Base-by-base conservation (phyloP, 1,140 invertebrate species). In the Drosophila lowei region DNA sequence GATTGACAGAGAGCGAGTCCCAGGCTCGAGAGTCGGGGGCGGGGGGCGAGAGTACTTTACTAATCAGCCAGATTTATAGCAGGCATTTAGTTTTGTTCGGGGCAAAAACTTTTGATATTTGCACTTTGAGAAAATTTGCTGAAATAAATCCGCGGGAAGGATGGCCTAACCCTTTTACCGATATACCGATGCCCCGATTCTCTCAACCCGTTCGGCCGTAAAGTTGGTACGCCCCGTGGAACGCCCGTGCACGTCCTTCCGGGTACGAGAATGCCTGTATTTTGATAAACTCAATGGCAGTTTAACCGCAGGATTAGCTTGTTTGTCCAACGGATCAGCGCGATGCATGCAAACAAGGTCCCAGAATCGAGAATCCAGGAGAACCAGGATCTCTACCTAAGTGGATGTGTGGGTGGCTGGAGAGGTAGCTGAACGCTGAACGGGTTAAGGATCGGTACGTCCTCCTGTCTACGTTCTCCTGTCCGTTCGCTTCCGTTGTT, bases 271-370 rank as follows among this genome's bases (percentile, higher is more conserved):
- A 48, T 60, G 71, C 63, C 70, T 59, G 34, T 88, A 88, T 88
- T 89, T 88, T 88, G 79, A 88, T 88, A 55, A 48, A 88, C 85
- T 89, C 85, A 89, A 89, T 89, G 85, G 85, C 79, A 89, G 85
- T 89, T 89, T 89, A 89, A 89, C 85, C 85, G 79, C 85, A 89
- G 85, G 86, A 89, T 89, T 89, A 89, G 85, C 85, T 72, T 89
- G 85, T 89, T 89, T 89, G 84, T 78, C 54, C 72, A 83, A 65
- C 76, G 79, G 84, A 89, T 89, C 84, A 88, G 66, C 72, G 76
- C 84, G 58, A 54, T 54, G 62, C 76, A 67, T 77, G 79, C 84
- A 89, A 89, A 89, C 84, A 88, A 72, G 56, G 52, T 52, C 59
- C 78, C 48, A 47, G 48, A 47, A 48, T 42, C 43, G 16, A 34